Conservation (phyloP, 2,113 vertebrate genomes). For the Corynorhinus townsendii region DNA sequence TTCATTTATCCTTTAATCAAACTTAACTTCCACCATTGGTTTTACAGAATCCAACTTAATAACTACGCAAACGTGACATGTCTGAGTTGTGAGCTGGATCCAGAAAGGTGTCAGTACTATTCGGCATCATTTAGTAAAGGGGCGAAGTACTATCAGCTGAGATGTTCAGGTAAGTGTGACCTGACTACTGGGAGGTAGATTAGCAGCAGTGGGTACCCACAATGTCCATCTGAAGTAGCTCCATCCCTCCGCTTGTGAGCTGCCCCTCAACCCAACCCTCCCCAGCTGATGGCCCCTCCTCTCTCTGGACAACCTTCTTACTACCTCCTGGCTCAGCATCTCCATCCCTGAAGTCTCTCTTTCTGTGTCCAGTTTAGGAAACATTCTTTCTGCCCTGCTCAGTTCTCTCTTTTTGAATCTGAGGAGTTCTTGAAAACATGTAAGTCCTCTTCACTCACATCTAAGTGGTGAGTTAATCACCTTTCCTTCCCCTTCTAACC, state of each 20-base stretch:
- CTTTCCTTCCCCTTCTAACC: neutral
- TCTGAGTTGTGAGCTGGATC: constrained; percentile 87
- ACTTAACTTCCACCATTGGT: constrained; percentile 49
- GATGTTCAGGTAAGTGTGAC: constrained; percentile 89
- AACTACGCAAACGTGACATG: constrained; percentile 78
- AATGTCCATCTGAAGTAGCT: rapidly evolving
- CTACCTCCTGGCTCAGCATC: neutral
- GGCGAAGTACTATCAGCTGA: constrained; percentile 89
- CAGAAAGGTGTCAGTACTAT: constrained; percentile 91
- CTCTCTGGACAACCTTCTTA: neutral
- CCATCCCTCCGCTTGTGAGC: rapidly evolving
- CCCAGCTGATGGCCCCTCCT: neutral
- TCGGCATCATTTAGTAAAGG: constrained; percentile 90
- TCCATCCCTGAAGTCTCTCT: neutral
- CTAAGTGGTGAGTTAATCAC: neutral
- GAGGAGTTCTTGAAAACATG: neutral
- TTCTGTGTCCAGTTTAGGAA: neutral
- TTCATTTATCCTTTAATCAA: neutral
- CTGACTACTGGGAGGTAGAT: neutral
- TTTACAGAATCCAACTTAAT: constrained; percentile 84
- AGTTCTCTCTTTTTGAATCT: neutral
- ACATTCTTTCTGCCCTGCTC: neutral
- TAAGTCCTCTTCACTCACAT: neutral
- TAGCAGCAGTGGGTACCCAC: neutral
- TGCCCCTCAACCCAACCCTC: neutral